Percentiles rank a stretch among this genome's conserved stretches.
These are phyloP conservation scores for Stictonetta naevosa DNA, from an alignment of 2,113 vertebrate species.

Conservation along the genomic window DNA sequence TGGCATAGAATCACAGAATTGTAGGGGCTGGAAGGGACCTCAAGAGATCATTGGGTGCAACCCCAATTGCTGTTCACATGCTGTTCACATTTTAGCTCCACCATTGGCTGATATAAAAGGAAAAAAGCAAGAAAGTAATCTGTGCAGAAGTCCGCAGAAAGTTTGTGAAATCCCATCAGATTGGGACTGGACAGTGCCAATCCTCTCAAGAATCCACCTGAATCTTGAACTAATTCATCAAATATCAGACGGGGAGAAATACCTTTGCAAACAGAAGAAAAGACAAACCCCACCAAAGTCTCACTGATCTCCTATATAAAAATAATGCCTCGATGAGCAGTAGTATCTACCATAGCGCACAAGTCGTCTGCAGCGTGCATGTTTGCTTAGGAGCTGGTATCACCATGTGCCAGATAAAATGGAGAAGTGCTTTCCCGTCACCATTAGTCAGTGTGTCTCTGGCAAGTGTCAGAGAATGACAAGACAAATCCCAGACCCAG, in stretches of 20 bases:
- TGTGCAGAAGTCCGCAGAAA: not conserved
- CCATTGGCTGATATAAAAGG: not conserved
- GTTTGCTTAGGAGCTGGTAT: fast-evolving
- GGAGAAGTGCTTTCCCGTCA: not conserved
- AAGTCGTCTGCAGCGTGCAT: fast-evolving
- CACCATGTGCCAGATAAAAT: too few relatives aligned
- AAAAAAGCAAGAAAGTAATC: not conserved
- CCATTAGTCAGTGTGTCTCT: not conserved
- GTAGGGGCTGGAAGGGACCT: too few relatives aligned
- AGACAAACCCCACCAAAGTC: not conserved
- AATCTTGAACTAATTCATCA: not conserved
- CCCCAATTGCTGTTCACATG: too few relatives aligned
- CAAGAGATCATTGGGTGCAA: too few relatives aligned
- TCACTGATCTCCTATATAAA: not conserved
- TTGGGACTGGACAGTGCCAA: not conserved
- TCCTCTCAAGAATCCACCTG: not conserved
- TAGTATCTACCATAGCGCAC: not conserved
- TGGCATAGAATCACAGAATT: too few relatives aligned
- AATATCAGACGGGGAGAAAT: not conserved
- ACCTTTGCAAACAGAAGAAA: not conserved
- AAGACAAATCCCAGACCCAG: not conserved
- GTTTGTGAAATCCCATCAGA: not conserved
- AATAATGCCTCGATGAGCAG: not conserved
- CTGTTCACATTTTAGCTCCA: not conserved
- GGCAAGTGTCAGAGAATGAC: not conserved